A percentile compares a stretch with the other conserved stretches of the same genome.
phyloP scores from a whole-genome alignment of 1,140 invertebrate genomes.

The Lethocerus indicus region DNA sequence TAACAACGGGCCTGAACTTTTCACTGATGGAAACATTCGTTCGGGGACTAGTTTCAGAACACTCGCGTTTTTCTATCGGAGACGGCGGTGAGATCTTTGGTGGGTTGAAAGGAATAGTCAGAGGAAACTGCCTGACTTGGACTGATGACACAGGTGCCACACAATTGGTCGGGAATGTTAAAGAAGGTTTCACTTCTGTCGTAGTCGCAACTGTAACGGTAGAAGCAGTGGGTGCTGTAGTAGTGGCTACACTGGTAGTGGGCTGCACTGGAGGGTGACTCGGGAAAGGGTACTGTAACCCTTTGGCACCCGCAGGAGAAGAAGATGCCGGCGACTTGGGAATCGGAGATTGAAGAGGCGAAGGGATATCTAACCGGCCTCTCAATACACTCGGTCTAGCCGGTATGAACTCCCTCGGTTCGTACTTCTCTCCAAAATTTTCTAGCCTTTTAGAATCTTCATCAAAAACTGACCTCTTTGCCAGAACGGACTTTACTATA shows the following conservation, averaged over 20 bases:
- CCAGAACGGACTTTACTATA: slow-evolving; percentile 79
- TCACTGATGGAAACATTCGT: no score
- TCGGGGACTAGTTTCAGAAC: no score
- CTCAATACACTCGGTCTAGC: slow-evolving; percentile 16
- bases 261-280: slow-evolving; percentile 40
- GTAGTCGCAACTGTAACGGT: slow-evolving; percentile 8
- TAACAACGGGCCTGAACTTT: no score
- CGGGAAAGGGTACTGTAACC: slow-evolving; percentile 66
- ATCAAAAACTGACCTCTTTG: slow-evolving; percentile 86
- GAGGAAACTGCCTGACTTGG: slow-evolving; percentile 12
- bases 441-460: slow-evolving; percentile 87
- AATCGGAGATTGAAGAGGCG: slow-evolving; percentile 16
- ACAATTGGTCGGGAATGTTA: slow-evolving; percentile 16
- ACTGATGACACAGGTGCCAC: no score
- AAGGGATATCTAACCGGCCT: slow-evolving; percentile 16
- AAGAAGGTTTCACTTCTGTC: slow-evolving; percentile 9
- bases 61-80: slow-evolving; percentile 12
- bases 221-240: slow-evolving; percentile 13
- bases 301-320: slow-evolving; percentile 30
- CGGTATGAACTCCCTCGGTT: slow-evolving; percentile 41
- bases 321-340: slow-evolving; percentile 20
- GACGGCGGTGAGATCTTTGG: slow-evolving; percentile 16
- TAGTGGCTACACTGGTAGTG: slow-evolving; percentile 14
- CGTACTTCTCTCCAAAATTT: slow-evolving; percentile 73
- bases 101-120: slow-evolving; percentile 6